These are phyloP conservation scores for Phrynocephalus forsythii DNA, from an alignment of 2,797 vertebrate species.

Conservation along the genomic window DNA sequence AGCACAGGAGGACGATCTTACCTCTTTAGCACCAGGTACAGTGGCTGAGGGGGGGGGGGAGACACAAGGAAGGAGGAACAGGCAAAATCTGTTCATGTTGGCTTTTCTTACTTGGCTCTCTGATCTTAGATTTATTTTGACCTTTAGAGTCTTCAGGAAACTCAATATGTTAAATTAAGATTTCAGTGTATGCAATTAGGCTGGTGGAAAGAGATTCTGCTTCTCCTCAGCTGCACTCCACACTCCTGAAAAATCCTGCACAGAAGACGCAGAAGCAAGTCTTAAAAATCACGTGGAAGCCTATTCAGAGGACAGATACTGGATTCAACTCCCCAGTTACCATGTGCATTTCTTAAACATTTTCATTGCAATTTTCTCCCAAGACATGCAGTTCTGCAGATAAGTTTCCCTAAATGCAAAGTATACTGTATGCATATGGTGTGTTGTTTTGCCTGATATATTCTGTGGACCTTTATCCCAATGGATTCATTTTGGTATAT, in stretches of 20 bases:
- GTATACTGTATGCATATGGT: too few species aligned
- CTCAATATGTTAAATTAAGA: not conserved
- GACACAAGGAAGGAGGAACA: not conserved
- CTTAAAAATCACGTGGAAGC: not conserved
- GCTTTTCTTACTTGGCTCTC: not conserved
- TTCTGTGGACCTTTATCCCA: not conserved
- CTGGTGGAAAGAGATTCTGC: not conserved
- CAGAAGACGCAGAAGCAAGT: not conserved
- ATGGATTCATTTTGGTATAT: not conserved
- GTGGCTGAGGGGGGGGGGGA: not conserved
- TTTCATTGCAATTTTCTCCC: not conserved
- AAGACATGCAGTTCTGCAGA: not conserved
- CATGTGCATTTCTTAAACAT: not conserved
- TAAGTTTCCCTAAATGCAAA: too few species aligned
- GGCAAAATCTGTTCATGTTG: not conserved
- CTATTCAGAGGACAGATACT: not conserved
- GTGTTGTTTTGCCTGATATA: not conserved
- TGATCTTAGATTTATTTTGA: not conserved
- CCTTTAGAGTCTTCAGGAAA: not conserved
- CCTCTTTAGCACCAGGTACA: slow-evolving; percentile 24
- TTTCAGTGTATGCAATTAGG: not conserved
- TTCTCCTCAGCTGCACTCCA: not conserved
- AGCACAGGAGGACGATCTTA: not conserved
- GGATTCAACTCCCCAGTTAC: not conserved
- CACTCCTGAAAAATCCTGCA: not conserved